Evolutionary conservation across 1,140 invertebrate species (phyloP).

Genomic region (Leptonema lineaticorne): DNA sequence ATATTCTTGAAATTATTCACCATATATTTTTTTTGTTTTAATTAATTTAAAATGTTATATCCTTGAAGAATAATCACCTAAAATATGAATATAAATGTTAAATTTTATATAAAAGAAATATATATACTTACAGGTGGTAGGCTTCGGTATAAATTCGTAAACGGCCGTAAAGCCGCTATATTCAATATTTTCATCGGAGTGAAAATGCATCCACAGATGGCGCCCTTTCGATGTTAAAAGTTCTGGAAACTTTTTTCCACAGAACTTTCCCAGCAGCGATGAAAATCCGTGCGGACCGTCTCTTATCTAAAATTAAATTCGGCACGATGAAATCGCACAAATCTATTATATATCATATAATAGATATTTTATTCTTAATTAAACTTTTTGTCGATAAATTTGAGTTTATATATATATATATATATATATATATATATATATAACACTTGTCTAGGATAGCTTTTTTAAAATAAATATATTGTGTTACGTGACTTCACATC

Average conservation of each 20-base stretch:
- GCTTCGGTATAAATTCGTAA: slow-evolving; percentile 64
- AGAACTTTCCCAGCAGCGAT: slow-evolving; percentile 66
- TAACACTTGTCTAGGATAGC: no score
- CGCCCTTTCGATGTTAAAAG: slow-evolving; percentile 73
- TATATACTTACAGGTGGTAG: slow-evolving; percentile 51
- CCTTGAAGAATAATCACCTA: no score
- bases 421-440: neutral
- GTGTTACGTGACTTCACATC: no score
- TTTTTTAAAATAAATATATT: no score
- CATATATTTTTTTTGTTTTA: no score
- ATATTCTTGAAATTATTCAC: no score
- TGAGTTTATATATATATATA: neutral
- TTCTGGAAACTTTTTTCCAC: slow-evolving; percentile 76
- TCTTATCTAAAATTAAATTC: slow-evolving; percentile 50
- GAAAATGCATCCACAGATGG: slow-evolving; percentile 82
- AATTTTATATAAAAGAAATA: no score
- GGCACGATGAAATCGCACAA: neutral
- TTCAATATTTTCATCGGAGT: slow-evolving; percentile 82
- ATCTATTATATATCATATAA: neutral
- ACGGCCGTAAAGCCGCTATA: slow-evolving; percentile 80
- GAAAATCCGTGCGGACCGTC: slow-evolving; percentile 86
- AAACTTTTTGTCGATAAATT: no score
- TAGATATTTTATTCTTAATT: no score
- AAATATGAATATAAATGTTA: no score
- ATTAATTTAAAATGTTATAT: neutral